phyloP scores from a whole-genome alignment of 2,888 invertebrate species.

The Eilema depressum region DNA sequence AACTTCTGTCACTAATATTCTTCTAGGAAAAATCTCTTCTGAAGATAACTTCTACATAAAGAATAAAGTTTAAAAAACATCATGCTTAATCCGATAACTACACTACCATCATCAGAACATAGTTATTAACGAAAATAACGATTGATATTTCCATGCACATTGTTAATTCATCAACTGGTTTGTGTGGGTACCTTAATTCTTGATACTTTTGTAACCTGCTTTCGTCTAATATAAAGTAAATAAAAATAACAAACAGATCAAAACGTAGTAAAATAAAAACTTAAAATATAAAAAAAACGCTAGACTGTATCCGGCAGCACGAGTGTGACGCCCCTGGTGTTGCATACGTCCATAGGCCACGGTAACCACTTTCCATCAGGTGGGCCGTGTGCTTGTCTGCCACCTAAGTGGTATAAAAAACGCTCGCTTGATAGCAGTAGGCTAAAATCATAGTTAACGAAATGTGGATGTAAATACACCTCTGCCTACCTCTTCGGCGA shows the following conservation, averaged over 20 bases:
- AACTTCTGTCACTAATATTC: too few relatives aligned
- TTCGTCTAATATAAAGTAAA: conserved; percentile 41
- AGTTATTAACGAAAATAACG: conserved; percentile 19
- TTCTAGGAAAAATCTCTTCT: not conserved
- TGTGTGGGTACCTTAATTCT: conserved; percentile 36
- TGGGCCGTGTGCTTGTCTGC: too few relatives aligned
- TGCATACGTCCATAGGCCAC: too few relatives aligned
- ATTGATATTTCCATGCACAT: conserved; percentile 36
- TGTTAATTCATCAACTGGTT: conserved; percentile 37
- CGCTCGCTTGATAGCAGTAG: too few relatives aligned
- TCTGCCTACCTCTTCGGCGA: too few relatives aligned
- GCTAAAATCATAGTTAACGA: too few relatives aligned
- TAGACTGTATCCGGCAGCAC: not conserved
- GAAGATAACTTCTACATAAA: not conserved
- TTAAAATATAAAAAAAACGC: not conserved
- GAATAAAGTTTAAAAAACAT: not conserved
- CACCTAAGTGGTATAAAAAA: too few relatives aligned
- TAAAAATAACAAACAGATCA: conserved; percentile 16
- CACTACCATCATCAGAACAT: conserved; percentile 7
- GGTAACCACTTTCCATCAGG: too few relatives aligned
- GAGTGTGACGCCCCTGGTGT: too few relatives aligned
- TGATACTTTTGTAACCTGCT: conserved; percentile 44
- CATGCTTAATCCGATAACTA: conserved; percentile 24
- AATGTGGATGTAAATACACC: too few relatives aligned
- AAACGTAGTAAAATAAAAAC: conserved; percentile 13